A percentile compares a stretch with the other conserved stretches of the same genome.
These are phyloP conservation scores for Scyliorhinus canicula DNA, from an alignment of 2,797 vertebrate genomes.

Conservation along the genomic window DNA sequence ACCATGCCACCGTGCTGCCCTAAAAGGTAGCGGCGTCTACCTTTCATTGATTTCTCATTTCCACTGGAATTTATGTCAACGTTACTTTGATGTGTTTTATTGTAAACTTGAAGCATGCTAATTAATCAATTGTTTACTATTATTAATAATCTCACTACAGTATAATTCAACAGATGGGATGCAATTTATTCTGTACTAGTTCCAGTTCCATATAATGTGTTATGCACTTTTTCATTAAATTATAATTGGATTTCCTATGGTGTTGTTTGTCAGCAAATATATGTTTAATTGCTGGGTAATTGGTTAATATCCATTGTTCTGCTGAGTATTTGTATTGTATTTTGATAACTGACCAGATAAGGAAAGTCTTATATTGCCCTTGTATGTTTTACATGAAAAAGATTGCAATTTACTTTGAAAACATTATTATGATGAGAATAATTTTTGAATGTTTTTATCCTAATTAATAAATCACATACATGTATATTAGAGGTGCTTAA, in stretches of 20 bases:
- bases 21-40: not conserved
- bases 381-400: not conserved
- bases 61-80: not conserved
- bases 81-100: not conserved
- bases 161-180: not conserved
- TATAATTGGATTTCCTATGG: conserved; percentile 14
- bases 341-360: not conserved
- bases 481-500: not conserved
- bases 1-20: too few species aligned
- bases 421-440: not conserved
- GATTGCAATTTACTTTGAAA: conserved; percentile 1
- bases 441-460: not conserved
- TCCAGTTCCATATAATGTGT: not conserved
- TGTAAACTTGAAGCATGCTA: not conserved
- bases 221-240: not conserved
- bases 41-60: not conserved
- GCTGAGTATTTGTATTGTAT: not conserved
- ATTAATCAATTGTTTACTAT: conserved; percentile 10
- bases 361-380: not conserved
- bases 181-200: not conserved
- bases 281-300: conserved; percentile 19
- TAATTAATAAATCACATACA: not conserved
- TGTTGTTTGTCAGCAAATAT: conserved; percentile 29
- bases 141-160: not conserved
- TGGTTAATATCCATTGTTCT: not conserved